Conservation (phyloP, 2,888 invertebrate genomes). For the Chrysolina americana region DNA sequence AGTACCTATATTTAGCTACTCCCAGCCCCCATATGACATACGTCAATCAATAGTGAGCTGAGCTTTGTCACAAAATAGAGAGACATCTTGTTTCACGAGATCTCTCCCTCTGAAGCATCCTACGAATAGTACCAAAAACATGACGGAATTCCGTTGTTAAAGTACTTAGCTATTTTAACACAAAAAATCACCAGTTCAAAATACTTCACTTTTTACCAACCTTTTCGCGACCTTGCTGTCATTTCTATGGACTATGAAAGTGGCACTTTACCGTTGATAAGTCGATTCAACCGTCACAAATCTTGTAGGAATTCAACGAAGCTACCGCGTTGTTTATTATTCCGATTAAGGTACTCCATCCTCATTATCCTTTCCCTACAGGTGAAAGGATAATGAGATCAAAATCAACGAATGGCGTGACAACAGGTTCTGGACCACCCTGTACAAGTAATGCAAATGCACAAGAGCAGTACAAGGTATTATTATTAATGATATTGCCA, state of each 20-base stretch:
- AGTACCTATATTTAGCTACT: no score
- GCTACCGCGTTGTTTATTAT: constrained; percentile 8
- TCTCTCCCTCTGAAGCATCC: no score
- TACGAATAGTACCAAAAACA: no score
- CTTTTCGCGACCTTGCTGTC: background rate
- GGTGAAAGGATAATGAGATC: constrained; percentile 27
- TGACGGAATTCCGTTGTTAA: no score
- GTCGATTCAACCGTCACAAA: constrained; percentile 18
- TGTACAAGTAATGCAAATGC: constrained; percentile 57
- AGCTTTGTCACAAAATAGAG: no score
- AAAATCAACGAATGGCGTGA: constrained; percentile 14
- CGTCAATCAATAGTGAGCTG: no score
- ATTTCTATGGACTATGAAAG: background rate
- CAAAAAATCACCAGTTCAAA: no score
- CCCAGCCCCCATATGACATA: no score
- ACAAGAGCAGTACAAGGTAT: constrained; percentile 58
- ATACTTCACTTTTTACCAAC: no score
- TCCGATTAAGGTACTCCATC: constrained; percentile 7
- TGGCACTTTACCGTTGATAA: background rate
- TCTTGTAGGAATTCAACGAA: constrained; percentile 6
- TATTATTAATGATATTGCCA: constrained; percentile 68
- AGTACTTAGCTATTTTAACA: no score
- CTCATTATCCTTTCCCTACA: constrained; percentile 11
- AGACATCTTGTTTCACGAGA: no score
- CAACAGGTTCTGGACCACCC: constrained; percentile 41